Evolutionary conservation across 2,797 vertebrate species (phyloP).

Genomic region (Acanthis flammea): DNA sequence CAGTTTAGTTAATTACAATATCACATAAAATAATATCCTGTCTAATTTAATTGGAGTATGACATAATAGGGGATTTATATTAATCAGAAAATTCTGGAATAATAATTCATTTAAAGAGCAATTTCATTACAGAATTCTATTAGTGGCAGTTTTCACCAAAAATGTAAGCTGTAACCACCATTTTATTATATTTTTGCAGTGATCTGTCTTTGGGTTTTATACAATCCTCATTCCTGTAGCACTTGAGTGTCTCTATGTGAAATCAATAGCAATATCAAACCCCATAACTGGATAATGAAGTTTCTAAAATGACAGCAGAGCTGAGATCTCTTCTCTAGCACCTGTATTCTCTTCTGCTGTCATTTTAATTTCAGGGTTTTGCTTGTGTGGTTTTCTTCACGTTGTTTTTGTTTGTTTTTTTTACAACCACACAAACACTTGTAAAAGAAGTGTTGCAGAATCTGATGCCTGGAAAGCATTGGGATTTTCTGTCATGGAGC

Average conservation of each 20-base stretch:
- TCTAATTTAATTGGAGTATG: constrained; percentile 40
- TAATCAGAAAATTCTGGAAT: constrained; percentile 19
- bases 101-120: constrained; percentile 17
- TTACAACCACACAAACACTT: background rate
- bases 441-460: background rate
- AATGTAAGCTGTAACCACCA: constrained; percentile 6
- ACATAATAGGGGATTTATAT: constrained; percentile 34
- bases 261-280: constrained; percentile 56
- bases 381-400: background rate
- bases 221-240: background rate
- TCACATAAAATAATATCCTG: constrained; percentile 34
- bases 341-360: background rate
- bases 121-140: background rate
- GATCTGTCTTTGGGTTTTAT: background rate
- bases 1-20: constrained; percentile 42
- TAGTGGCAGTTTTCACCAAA: background rate
- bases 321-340: background rate
- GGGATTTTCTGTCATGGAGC: background rate
- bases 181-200: background rate
- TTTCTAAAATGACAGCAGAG: constrained; percentile 16
- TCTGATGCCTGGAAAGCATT: background rate
- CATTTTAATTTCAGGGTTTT: constrained; percentile 22
- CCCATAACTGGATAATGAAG: constrained; percentile 28
- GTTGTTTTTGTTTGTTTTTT: background rate
- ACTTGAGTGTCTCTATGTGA: background rate